A percentile compares a stretch with the other conserved stretches of the same genome.
Evolutionary conservation across 2,888 invertebrate species (phyloP).

Genomic region (Sarcophaga caerulescens): DNA sequence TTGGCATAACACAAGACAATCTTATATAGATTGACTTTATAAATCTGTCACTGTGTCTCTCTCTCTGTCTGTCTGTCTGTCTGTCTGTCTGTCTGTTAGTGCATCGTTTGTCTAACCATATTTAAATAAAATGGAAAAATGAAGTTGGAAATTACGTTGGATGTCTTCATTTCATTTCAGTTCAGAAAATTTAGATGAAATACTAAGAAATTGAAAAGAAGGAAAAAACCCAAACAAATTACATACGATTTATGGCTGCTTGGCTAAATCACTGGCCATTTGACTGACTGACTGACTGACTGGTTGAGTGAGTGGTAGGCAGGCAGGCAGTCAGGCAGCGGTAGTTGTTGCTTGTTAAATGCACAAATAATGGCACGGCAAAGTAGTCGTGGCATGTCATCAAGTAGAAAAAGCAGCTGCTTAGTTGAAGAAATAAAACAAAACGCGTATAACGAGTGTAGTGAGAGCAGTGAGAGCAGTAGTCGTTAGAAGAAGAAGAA

Average conservation of each 20-base stretch:
- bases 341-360: conserved; percentile 48
- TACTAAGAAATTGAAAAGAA: not conserved
- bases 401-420: conserved; percentile 47
- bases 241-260: conserved; percentile 54
- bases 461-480: too few relatives aligned
- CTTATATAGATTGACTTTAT: conserved; percentile 17
- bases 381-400: conserved; percentile 54
- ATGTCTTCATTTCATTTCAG: conserved; percentile 49
- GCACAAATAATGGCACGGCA: conserved; percentile 26
- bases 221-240: conserved; percentile 22
- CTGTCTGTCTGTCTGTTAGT: conserved; percentile 29
- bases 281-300: conserved; percentile 46
- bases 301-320: not conserved
- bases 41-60: conserved; percentile 20
- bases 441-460: not conserved
- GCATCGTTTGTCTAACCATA: conserved; percentile 44
- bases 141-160: conserved; percentile 53
- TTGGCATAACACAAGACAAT: conserved; percentile 21
- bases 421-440: conserved; percentile 15
- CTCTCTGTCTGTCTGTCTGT: not conserved
- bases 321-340: not conserved
- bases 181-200: too few relatives aligned
- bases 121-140: conserved; percentile 57
- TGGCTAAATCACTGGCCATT: conserved; percentile 38
- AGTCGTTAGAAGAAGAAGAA: conserved; percentile 7